phyloP scores from a whole-genome alignment of 2,888 invertebrate genomes.

The Ophraella communa region DNA sequence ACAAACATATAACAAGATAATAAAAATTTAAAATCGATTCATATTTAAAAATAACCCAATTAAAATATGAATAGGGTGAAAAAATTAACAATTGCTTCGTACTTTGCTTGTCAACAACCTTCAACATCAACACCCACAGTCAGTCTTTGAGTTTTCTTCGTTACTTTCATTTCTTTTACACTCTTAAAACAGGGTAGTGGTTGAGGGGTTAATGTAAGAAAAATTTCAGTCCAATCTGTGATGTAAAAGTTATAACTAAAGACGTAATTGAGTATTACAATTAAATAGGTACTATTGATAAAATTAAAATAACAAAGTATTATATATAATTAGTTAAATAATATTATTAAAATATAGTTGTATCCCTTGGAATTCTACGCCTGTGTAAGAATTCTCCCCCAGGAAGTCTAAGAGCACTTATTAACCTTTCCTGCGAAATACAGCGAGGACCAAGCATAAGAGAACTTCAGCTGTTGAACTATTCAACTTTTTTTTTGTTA shows the following conservation, averaged over 20 bases:
- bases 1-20: no score
- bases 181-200: background rate
- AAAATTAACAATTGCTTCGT: background rate
- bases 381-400: background rate
- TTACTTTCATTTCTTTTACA: background rate
- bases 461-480: conserved; percentile 13
- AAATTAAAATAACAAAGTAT: no score
- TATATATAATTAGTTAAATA: background rate
- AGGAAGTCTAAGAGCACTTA: conserved; percentile 26
- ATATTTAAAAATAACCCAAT: no score
- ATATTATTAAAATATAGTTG: background rate
- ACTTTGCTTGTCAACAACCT: conserved; percentile 22
- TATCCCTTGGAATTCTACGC: background rate
- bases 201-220: background rate
- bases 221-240: no score
- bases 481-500: background rate
- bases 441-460: conserved; percentile 16
- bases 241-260: no score
- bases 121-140: background rate
- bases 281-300: no score
- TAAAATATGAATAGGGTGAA: conserved; percentile 13
- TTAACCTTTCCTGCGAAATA: conserved; percentile 25
- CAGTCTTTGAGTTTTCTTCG: background rate
- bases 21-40: no score
- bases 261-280: no score